Evolutionary conservation across 2,797 vertebrate genomes (phyloP).

Genomic region (Denticeps clupeoides): DNA sequence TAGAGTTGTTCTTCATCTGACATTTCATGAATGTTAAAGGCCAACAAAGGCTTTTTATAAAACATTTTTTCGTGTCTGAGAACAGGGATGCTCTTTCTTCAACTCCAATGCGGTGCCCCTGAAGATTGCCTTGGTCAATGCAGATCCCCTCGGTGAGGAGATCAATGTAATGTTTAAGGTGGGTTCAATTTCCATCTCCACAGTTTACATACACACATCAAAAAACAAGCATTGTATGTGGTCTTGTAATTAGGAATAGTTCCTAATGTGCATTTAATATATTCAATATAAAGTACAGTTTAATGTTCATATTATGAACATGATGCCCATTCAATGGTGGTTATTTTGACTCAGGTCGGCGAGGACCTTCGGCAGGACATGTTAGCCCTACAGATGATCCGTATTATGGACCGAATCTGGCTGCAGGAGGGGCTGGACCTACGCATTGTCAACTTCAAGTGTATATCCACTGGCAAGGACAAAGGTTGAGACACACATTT

Average conservation of each 20-base stretch:
- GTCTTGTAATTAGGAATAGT: too few species aligned
- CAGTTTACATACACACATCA: too few species aligned
- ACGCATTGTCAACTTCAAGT: conserved; percentile 94
- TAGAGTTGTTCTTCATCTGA: too few species aligned
- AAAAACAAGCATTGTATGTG: too few species aligned
- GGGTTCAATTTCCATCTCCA: too few species aligned
- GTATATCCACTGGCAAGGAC: conserved; percentile 91
- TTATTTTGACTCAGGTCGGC: conserved; percentile 69
- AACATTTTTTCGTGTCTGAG: conserved; percentile 24
- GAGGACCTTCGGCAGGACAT: conserved; percentile 97
- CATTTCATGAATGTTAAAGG: too few species aligned
- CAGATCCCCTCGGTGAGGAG: conserved; percentile 89
- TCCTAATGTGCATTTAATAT: too few species aligned
- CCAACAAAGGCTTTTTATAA: too few species aligned
- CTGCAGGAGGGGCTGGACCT: conserved; percentile 92
- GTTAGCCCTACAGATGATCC: conserved; percentile 97
- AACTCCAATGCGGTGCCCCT: conserved; percentile 94
- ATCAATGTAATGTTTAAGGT: conserved; percentile 99
- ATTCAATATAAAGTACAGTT: too few species aligned
- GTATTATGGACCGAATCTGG: conserved; percentile 98
- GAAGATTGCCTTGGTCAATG: conserved; percentile 82
- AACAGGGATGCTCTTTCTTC: conserved; percentile 93
- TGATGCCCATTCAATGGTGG: not conserved
- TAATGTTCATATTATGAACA: too few species aligned
- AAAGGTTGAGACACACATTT: conserved; percentile 56